phyloP scores from a whole-genome alignment of 2,797 vertebrate genomes.

The Sarcophilus harrisii region DNA sequence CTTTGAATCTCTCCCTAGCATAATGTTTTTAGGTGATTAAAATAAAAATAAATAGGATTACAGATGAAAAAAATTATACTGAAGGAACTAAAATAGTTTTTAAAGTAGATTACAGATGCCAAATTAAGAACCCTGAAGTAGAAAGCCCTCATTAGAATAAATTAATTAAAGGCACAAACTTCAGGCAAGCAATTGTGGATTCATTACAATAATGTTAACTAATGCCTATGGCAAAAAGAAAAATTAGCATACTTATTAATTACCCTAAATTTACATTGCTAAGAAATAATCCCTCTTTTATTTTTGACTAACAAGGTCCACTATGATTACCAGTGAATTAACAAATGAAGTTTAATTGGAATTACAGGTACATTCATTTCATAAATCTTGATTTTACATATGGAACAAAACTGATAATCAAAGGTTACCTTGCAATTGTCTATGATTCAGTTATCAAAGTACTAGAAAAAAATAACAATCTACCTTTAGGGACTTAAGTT shows the following conservation, averaged over 20 bases:
- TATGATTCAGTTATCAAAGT: background rate
- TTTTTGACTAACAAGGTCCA: background rate
- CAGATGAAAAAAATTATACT: background rate
- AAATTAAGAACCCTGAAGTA: background rate
- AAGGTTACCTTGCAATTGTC: background rate
- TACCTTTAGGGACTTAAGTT: background rate
- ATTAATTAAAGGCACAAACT: background rate
- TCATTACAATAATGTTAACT: background rate
- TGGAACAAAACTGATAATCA: background rate
- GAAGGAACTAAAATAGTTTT: background rate
- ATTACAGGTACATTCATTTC: background rate
- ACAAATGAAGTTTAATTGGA: background rate
- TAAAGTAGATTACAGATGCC: background rate
- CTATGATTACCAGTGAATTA: background rate
- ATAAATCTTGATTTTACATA: background rate
- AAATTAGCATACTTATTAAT: background rate
- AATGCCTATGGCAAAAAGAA: background rate
- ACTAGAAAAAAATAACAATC: background rate
- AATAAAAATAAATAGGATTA: background rate
- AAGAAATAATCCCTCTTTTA: background rate
- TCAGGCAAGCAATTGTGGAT: background rate
- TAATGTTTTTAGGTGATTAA: background rate
- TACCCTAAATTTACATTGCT: background rate
- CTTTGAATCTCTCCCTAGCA: background rate
- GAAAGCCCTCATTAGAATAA: background rate